phyloP scores from a whole-genome alignment of 2,113 vertebrate species.

The Irena cyanogastra region DNA sequence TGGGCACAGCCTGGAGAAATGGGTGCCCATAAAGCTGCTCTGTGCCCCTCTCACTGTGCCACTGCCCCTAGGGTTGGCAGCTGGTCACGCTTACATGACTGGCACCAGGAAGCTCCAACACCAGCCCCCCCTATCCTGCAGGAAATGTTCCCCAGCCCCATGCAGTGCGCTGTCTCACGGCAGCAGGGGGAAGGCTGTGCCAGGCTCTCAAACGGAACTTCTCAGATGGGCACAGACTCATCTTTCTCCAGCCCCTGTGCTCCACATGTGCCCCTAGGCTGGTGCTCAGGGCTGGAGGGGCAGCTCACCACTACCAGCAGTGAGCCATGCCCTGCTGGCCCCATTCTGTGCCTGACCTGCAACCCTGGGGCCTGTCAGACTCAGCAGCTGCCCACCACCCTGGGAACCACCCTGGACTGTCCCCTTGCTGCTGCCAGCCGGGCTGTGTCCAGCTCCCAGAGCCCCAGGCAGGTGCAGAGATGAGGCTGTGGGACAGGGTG shows the following conservation, averaged over 20 bases:
- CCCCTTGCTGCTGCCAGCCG: not conserved
- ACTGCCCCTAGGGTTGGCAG: fast-evolving
- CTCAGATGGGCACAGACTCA: not conserved
- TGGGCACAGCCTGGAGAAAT: not conserved
- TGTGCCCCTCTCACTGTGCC: fast-evolving
- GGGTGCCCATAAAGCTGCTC: not conserved
- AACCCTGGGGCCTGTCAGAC: not conserved
- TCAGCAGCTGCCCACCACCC: not conserved
- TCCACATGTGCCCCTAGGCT: not conserved
- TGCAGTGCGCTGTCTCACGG: fast-evolving
- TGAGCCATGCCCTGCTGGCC: not conserved
- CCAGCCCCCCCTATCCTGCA: not conserved
- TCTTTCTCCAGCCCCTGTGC: not conserved
- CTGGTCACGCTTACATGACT: fast-evolving
- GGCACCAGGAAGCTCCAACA: not conserved
- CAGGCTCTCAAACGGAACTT: not conserved
- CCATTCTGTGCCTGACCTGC: not conserved
- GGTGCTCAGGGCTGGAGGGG: fast-evolving
- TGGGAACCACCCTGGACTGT: fast-evolving
- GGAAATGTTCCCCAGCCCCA: not conserved
- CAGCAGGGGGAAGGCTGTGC: not conserved
- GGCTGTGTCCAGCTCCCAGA: not conserved
- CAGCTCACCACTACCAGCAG: not conserved
- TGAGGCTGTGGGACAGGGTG: fast-evolving
- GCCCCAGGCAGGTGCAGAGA: not conserved